Conservation (phyloP, 37 sponge, comb jelly and placozoan genomes). For the Oopsacas minuta region DNA sequence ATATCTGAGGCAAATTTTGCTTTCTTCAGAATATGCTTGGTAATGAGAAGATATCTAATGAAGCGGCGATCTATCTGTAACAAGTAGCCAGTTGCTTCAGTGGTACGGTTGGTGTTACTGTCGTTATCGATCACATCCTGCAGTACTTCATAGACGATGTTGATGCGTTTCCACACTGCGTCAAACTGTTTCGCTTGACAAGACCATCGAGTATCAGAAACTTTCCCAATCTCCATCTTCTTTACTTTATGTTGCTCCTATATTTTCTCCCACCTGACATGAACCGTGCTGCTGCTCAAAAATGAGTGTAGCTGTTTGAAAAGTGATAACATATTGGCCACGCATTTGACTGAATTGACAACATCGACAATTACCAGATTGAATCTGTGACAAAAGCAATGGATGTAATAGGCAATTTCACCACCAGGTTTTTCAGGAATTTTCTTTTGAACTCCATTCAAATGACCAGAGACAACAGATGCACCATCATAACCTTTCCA, state of each 20-base stretch:
- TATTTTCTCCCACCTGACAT: neutral
- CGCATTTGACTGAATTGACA: neutral
- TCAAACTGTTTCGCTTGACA: neutral
- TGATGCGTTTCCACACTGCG: neutral
- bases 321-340: neutral
- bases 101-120: neutral
- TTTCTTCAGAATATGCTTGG: neutral
- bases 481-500: neutral
- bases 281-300: neutral
- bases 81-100: neutral
- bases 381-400: neutral
- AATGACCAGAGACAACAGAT: neutral
- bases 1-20: neutral
- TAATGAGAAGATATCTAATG: neutral
- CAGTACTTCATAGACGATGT: neutral
- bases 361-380: neutral
- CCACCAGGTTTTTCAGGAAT: neutral
- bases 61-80: neutral
- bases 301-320: neutral
- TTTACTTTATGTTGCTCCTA: neutral
- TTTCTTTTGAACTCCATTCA: neutral
- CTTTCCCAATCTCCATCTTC: neutral
- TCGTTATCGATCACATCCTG: neutral
- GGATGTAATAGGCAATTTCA: neutral
- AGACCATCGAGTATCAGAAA: neutral